A percentile compares a stretch with the other conserved stretches of the same genome.
Evolutionary conservation across 2,888 invertebrate species (phyloP).

Genomic region (Melieria omissa): DNA sequence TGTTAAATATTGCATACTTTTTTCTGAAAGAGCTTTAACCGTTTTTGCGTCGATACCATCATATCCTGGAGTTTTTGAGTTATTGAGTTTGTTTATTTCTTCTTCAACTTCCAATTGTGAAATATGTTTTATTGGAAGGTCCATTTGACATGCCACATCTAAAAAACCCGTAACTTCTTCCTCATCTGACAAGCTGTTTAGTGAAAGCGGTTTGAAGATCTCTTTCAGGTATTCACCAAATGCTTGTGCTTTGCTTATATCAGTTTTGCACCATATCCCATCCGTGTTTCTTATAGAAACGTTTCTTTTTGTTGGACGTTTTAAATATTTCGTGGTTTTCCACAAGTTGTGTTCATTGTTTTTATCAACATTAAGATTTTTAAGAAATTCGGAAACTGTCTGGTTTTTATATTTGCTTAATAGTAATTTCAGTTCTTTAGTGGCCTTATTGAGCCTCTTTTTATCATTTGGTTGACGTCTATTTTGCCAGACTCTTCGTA

Average conservation of each 20-base stretch:
- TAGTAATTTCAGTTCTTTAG: not conserved
- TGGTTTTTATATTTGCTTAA: slow-evolving; percentile 15
- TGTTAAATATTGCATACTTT: slow-evolving; percentile 7
- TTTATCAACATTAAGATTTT: slow-evolving; percentile 7
- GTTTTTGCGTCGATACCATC: slow-evolving; percentile 2
- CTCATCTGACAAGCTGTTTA: not conserved
- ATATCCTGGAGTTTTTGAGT: slow-evolving; percentile 3
- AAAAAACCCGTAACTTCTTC: slow-evolving; percentile 5
- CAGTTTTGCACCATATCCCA: slow-evolving; percentile 13
- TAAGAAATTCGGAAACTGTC: not conserved
- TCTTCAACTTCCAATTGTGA: not conserved
- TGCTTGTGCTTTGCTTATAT: slow-evolving; percentile 6
- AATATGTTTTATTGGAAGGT: slow-evolving; percentile 5
- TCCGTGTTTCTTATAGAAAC: not conserved
- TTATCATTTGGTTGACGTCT: not conserved
- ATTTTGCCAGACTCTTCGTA: no score
- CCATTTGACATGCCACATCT: slow-evolving; percentile 12
- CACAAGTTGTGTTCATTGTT: slow-evolving; percentile 8
- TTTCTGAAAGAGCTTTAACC: not conserved
- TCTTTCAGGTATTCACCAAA: slow-evolving; percentile 6
- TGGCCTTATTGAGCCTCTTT: slow-evolving; percentile 8
- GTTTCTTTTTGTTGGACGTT: slow-evolving; percentile 6
- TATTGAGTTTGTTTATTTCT: not conserved
- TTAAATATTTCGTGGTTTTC: slow-evolving; percentile 6
- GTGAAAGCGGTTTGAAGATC: slow-evolving; percentile 1